phyloP scores from a whole-genome alignment of 2,888 invertebrate species.

The Mimas tiliae region DNA sequence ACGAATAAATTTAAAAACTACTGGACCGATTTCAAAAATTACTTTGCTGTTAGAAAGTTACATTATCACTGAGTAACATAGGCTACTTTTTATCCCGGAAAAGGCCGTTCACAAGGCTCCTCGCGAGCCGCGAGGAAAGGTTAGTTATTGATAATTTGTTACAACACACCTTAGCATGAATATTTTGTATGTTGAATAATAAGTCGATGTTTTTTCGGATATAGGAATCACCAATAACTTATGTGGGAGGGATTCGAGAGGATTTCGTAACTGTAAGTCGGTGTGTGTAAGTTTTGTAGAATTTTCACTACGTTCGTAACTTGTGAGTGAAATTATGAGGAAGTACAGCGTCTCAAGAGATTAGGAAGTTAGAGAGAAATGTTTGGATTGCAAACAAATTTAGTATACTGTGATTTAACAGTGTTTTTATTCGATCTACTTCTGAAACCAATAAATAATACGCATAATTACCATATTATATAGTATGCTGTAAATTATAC shows the following conservation, averaged over 20 bases:
- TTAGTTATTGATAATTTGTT: slow-evolving; percentile 3
- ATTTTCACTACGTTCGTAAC: slow-evolving; percentile 1
- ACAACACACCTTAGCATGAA: not conserved
- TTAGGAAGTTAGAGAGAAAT: slow-evolving; percentile 1
- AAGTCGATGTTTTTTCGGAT: slow-evolving; percentile 26
- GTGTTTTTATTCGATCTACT: no score
- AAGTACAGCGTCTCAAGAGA: not conserved
- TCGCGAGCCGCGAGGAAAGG: no score
- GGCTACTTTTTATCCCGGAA: no score
- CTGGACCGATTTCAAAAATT: no score
- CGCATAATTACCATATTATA: no score
- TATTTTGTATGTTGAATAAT: slow-evolving; percentile 9
- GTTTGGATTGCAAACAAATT: not conserved
- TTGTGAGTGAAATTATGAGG: not conserved
- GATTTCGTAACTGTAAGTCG: slow-evolving; percentile 26
- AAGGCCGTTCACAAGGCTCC: no score
- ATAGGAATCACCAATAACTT: slow-evolving; percentile 26
- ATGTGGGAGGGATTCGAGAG: slow-evolving; percentile 23
- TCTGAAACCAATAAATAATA: no score
- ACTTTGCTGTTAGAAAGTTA: no score
- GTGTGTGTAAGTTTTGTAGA: slow-evolving; percentile 15
- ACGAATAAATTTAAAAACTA: no score
- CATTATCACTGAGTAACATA: no score
- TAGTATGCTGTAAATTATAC: no score
- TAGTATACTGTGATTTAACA: no score